Evolutionary conservation across 2,113 vertebrate species (phyloP).

Genomic region (Sigmodon hispidus): DNA sequence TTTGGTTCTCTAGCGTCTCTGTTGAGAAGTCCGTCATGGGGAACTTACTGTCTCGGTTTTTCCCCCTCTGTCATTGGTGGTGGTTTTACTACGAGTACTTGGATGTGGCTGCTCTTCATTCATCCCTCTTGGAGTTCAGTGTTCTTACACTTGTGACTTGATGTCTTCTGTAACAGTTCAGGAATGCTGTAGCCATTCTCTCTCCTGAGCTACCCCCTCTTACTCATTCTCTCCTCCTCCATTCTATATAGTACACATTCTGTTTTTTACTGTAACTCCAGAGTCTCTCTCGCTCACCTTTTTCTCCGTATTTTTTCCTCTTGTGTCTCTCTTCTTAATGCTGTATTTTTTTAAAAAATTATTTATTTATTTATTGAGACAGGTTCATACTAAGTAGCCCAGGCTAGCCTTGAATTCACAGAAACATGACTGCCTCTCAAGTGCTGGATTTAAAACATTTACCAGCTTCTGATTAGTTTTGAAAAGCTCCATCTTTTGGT

Average conservation of each 20-base stretch:
- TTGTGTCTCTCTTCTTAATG: constrained; percentile 12
- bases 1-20: neutral
- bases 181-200: neutral
- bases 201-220: constrained; percentile 7
- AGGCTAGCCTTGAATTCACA: neutral
- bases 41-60: neutral
- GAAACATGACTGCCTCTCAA: neutral
- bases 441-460: neutral
- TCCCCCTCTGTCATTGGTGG: neutral
- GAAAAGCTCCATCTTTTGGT: neutral
- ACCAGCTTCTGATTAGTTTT: neutral
- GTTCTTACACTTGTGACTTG: neutral
- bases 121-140: neutral
- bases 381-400: neutral
- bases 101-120: neutral
- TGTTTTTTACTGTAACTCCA: neutral
- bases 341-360: neutral
- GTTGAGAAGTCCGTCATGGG: neutral
- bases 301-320: neutral
- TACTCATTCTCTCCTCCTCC: neutral
- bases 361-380: neutral
- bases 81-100: neutral
- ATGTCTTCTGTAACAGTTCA: constrained; percentile 8
- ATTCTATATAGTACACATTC: neutral
- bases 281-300: neutral